phyloP scores from a whole-genome alignment of 2,113 vertebrate species.

The Phrynosoma platyrhinos region DNA sequence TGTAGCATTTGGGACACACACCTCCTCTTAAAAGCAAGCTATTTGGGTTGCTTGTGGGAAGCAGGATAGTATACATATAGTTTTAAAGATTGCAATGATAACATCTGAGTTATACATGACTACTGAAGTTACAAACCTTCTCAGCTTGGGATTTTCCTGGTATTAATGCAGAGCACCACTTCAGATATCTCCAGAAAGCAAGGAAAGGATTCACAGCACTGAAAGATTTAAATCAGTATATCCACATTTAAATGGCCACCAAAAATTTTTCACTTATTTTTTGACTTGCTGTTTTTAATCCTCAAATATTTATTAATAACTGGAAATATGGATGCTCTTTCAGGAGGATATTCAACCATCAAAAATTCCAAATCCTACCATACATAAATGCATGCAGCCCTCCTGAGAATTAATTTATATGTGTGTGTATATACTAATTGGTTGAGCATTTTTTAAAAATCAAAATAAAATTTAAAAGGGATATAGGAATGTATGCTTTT shows the following conservation, averaged over 20 bases:
- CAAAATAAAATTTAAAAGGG: background rate
- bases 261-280: background rate
- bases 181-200: background rate
- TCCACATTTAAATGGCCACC: background rate
- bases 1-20: too few species aligned
- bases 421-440: background rate
- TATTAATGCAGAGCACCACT: background rate
- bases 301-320: background rate
- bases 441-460: background rate
- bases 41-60: background rate
- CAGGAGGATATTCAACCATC: background rate
- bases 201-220: background rate
- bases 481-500: background rate
- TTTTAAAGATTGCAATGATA: too few species aligned
- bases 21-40: background rate
- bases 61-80: background rate
- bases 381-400: too few species aligned
- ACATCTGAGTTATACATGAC: background rate
- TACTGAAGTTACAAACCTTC: background rate
- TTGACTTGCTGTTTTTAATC: background rate
- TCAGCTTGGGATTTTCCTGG: background rate
- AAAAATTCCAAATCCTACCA: background rate
- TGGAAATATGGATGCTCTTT: background rate
- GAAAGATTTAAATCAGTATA: background rate
- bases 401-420: too few species aligned